Evolutionary conservation across 2,797 vertebrate genomes (phyloP).

Genomic region (Enteromius paludinosus): DNA sequence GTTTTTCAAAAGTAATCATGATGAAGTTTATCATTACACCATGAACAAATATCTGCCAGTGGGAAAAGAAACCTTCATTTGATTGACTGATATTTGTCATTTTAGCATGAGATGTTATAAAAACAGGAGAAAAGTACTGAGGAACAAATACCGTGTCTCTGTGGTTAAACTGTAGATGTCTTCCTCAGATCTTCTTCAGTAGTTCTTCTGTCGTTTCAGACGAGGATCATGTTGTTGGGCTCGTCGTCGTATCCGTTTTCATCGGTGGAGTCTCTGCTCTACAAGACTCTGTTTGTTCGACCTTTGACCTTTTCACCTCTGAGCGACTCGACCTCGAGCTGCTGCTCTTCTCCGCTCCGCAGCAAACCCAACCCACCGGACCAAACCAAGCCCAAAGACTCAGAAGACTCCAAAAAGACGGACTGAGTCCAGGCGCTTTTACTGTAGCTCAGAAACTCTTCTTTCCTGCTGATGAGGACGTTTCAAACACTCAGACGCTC

Average conservation of each 20-base stretch:
- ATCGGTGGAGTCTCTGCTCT: constrained; percentile 80
- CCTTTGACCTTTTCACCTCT: constrained; percentile 69
- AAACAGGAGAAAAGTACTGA: too few species aligned
- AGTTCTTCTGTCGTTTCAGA: constrained; percentile 66
- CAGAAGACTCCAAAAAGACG: constrained; percentile 67
- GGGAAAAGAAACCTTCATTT: too few species aligned
- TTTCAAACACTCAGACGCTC: neutral
- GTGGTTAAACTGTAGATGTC: too few species aligned
- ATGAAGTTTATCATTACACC: too few species aligned
- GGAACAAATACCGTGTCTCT: too few species aligned
- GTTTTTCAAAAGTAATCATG: too few species aligned
- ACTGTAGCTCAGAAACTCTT: neutral
- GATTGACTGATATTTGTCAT: too few species aligned
- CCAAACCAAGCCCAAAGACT: neutral
- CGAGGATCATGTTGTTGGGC: constrained; percentile 87
- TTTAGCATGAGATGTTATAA: too few species aligned
- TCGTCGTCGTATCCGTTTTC: constrained; percentile 80
- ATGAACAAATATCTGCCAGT: too few species aligned
- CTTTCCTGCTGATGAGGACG: neutral
- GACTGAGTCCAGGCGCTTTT: constrained; percentile 54
- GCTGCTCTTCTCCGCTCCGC: neutral
- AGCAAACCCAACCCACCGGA: neutral
- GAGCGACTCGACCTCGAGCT: constrained; percentile 41
- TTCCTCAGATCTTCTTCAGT: too few species aligned
- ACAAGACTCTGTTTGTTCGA: constrained; percentile 82